phyloP scores from a whole-genome alignment of 2,888 invertebrate genomes.

The Drosophila gaucha region DNA sequence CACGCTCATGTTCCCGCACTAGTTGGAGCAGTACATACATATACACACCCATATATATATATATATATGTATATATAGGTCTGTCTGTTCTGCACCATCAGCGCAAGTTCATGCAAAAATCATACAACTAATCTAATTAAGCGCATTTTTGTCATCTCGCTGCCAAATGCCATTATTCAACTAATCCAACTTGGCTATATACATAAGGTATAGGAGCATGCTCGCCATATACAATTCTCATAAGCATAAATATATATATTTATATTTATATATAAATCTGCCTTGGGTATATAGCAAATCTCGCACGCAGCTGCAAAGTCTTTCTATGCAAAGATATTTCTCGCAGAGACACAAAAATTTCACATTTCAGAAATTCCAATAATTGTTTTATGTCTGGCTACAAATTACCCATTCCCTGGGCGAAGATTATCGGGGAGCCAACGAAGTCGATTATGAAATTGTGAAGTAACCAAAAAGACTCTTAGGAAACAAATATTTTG shows the following conservation, averaged over 20 bases:
- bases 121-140: constrained; percentile 76
- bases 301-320: constrained; percentile 32
- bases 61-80: not conserved
- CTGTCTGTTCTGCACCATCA: constrained; percentile 53
- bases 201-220: constrained; percentile 18
- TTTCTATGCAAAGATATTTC: constrained; percentile 48
- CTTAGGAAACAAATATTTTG: too few species aligned
- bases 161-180: constrained; percentile 68
- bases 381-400: constrained; percentile 45
- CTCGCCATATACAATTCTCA: constrained; percentile 22
- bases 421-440: too few species aligned
- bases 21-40: not conserved
- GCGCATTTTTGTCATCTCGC: constrained; percentile 70
- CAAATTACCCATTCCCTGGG: constrained; percentile 7
- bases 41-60: not conserved
- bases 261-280: constrained; percentile 7
- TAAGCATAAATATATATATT: constrained; percentile 14
- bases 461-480: too few species aligned
- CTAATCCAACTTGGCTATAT: constrained; percentile 46
- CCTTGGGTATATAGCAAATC: not conserved
- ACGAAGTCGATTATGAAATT: too few species aligned
- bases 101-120: constrained; percentile 61
- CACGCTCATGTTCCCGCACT: constrained; percentile 37
- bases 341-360: constrained; percentile 26
- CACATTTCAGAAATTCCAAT: constrained; percentile 59